phyloP scores from a whole-genome alignment of 2,888 invertebrate genomes.

The Leptinotarsa haldemani region DNA sequence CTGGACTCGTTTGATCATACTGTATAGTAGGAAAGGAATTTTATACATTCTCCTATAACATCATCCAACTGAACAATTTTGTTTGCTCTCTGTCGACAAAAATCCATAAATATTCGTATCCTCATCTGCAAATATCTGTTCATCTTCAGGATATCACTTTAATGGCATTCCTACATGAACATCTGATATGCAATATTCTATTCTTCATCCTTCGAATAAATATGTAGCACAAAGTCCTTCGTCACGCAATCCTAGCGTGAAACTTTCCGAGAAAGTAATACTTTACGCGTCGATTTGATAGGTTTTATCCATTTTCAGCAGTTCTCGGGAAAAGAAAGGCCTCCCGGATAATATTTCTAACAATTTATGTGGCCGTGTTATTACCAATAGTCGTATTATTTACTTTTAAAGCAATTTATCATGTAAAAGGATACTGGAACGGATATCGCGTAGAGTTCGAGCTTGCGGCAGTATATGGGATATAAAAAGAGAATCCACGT shows the following conservation, averaged over 20 bases:
- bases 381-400: slow-evolving; percentile 26
- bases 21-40: too few species aligned
- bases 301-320: slow-evolving; percentile 4
- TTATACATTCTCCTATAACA: too few species aligned
- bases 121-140: too few species aligned
- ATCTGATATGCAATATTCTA: too few species aligned
- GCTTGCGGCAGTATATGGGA: slow-evolving; percentile 19
- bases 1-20: too few species aligned
- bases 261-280: slow-evolving; percentile 14
- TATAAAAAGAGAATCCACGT: slow-evolving; percentile 24
- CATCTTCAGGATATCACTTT: too few species aligned
- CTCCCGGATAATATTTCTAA: slow-evolving; percentile 16
- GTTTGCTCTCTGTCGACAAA: too few species aligned
- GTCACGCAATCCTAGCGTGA: background rate
- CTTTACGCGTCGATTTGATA: slow-evolving; percentile 2
- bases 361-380: slow-evolving; percentile 25
- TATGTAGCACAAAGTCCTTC: background rate
- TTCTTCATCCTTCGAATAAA: too few species aligned
- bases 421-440: slow-evolving; percentile 15
- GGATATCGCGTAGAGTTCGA: slow-evolving; percentile 24
- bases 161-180: too few species aligned
- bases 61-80: too few species aligned
- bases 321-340: slow-evolving; percentile 8
- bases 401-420: slow-evolving; percentile 23
- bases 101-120: too few species aligned